These are phyloP conservation scores for Probosciger aterrimus DNA, from an alignment of 2,113 vertebrate genomes.

Conservation along the genomic window DNA sequence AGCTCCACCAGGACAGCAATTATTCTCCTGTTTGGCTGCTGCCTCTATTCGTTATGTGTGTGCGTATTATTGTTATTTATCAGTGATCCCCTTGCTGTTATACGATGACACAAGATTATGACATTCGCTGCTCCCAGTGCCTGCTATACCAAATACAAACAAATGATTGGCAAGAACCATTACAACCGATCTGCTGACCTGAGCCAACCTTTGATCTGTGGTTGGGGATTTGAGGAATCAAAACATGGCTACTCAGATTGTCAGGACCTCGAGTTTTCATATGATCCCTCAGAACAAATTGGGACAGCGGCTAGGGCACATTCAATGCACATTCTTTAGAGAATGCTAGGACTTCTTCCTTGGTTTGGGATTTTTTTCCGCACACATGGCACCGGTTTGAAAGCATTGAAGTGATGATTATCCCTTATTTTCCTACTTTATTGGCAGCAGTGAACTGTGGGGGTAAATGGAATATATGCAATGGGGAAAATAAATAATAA, in stretches of 20 bases:
- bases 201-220: background rate
- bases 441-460: background rate
- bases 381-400: conserved; percentile 34
- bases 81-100: background rate
- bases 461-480: conserved; percentile 31
- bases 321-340: background rate
- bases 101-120: background rate
- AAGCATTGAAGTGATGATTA: conserved; percentile 51
- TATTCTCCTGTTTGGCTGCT: background rate
- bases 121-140: background rate
- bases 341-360: background rate
- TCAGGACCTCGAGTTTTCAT: background rate
- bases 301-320: background rate
- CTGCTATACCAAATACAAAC: background rate
- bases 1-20: background rate
- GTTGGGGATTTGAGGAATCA: background rate
- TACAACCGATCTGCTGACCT: background rate
- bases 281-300: background rate
- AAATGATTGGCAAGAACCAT: background rate
- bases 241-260: background rate
- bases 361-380: background rate
- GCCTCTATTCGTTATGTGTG: background rate
- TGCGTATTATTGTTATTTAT: background rate
- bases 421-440: conserved; percentile 45
- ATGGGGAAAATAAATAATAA: background rate